Percentiles rank a stretch among this genome's conserved stretches.
These are phyloP conservation scores for Carduelis carduelis DNA, from an alignment of 2,797 vertebrate species.

Conservation along the genomic window DNA sequence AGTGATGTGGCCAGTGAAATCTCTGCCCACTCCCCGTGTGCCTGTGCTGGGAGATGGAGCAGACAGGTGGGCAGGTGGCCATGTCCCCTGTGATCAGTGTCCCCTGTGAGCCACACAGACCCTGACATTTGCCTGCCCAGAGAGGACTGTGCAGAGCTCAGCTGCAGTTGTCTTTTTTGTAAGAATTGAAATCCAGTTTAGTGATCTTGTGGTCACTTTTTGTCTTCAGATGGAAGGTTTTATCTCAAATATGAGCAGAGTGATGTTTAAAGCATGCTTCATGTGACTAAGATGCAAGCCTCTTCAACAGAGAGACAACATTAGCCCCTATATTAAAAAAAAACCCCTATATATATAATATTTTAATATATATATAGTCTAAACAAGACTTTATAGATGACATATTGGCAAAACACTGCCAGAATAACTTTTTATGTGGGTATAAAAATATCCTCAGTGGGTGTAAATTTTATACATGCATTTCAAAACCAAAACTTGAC, in stretches of 20 bases:
- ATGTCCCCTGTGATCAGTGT: fast-evolving
- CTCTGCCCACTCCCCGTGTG: fast-evolving
- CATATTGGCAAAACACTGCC: slow-evolving; percentile 70
- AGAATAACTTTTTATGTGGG: slow-evolving; percentile 68
- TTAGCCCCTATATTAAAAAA: neutral
- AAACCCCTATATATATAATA: no score
- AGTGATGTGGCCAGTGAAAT: neutral
- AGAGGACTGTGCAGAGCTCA: neutral
- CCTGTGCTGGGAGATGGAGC: neutral
- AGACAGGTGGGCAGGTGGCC: neutral
- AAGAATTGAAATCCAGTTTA: neutral
- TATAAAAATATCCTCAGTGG: slow-evolving; percentile 72
- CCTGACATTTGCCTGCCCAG: neutral
- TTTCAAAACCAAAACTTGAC: slow-evolving; percentile 71
- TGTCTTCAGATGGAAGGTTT: neutral
- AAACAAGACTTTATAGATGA: slow-evolving; percentile 70
- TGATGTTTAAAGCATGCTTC: neutral
- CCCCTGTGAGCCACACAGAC: neutral
- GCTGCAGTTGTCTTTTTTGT: neutral
- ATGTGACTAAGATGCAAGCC: neutral
- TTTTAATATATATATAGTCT: neutral
- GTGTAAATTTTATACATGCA: slow-evolving; percentile 70
- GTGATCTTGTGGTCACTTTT: neutral
- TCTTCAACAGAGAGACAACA: neutral
- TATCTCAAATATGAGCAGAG: neutral